Evolutionary conservation across 1,140 invertebrate species (phyloP), one percentile per base, ranked within the genome.

Genomic region (Drosophila arizonae): DNA sequence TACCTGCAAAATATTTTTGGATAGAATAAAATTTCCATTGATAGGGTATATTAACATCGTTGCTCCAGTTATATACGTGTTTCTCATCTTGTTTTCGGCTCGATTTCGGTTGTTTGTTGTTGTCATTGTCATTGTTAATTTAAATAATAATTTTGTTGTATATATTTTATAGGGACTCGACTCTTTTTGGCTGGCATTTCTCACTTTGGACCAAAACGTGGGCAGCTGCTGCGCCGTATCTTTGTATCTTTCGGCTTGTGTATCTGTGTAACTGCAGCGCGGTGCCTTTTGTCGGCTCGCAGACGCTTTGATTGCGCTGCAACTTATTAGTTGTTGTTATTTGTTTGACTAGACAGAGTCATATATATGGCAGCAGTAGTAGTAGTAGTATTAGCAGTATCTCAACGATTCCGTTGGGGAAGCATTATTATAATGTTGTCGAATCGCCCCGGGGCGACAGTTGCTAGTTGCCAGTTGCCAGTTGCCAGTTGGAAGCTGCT

Each of bases 251-350:
- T 58, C 24, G 17, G 17, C 9, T 15, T 52, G 54, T 54, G 10
- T 52, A 66, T 57, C 64, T 58, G 52, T 52, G 43, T 43, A 66
- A 46, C 39, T 48, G 15, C 33, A 50, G 43, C 43, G 70, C 64
- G 75, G 69, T 68, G 64, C 45, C 76, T 79, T 81, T 86, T 81
- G 77, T 84, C 82, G 82, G 82, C 72, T 50, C 63, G 79, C 65
- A 52, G 60, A 63, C 75, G 84, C 82, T 88, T 87, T 87, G 82
- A 87, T 87, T 88, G 84, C 79, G 67, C 69, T 82, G 76, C 79
- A 89, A 87, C 84, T 87, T 87, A 87, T 87, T 87, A 87, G 84
- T 87, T 87, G 84, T 87, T 87, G 84, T 87, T 87, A 87, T 87
- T 87, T 87, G 84, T 87, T 87, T 87, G 82, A 87, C 84, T 87